Base-by-base conservation (phyloP, 2,888 invertebrate genomes). In the Drosophila koepferae region DNA sequence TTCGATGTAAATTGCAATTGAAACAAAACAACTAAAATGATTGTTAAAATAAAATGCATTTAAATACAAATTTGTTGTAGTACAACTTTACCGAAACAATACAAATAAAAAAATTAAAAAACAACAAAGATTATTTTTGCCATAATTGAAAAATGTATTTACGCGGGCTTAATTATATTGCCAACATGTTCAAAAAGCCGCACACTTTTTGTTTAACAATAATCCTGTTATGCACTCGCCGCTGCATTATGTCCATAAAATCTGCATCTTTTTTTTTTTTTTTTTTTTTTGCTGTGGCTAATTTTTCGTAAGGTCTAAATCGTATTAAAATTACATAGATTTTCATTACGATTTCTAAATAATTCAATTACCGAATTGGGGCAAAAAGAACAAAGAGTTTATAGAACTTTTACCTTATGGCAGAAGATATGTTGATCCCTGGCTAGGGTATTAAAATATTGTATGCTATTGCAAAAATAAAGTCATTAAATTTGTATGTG, bases 401-500 rank as follows among this genome's bases (percentile, higher is more conserved):
- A 18, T 8, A 16, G 18, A 40, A 20, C 23, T 38, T 49, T 53
- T 73, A 48, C 43, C 20, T 31, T 31, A 14, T 58, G 51, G 41
- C 62, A 38, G 51, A 51, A 36, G 44, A 49, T 56, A 62, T 51
- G 51, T 48, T 48, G 62, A 59, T 59, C 59, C 54, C 12, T 3
- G 28, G 72, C 49, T 44, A 85, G 82, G 56, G 88, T 73, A 74
- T 74, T 58, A 70, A 72, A 70, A 81, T 73, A 81, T 79, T 83
- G 72, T 81, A 63, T 74, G 66, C 41, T 71, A 64, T 72, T 59
- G 68, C 74, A 82, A 77, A 89, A 90, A 86, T 90, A 86, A 90
- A 88, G 86, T 88, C 90, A 86, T 86, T 86, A 87, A 88, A 90
- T 88, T 80, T 76, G 67, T 80, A 77, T 65, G 55, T 66, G 4